A percentile compares a stretch with the other conserved stretches of the same genome.
These are phyloP conservation scores for Saccopteryx bilineata DNA, from an alignment of 2,113 vertebrate genomes.

Conservation along the genomic window DNA sequence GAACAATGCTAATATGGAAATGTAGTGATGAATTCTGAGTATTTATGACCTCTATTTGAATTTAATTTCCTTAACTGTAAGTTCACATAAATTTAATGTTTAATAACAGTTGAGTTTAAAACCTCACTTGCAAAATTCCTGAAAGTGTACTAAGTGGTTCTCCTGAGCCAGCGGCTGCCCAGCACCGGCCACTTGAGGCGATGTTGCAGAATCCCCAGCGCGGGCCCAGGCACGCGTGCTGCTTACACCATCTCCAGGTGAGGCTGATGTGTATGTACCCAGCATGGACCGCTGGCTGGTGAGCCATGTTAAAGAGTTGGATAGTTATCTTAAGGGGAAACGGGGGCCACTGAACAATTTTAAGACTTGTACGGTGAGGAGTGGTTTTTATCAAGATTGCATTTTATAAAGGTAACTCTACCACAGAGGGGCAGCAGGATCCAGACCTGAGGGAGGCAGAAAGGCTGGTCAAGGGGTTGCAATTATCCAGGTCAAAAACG, in stretches of 20 bases:
- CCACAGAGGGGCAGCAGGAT: background rate
- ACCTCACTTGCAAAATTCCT: background rate
- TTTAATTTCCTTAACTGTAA: background rate
- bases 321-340: background rate
- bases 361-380: background rate
- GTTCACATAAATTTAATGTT: conserved; percentile 13
- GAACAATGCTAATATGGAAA: background rate
- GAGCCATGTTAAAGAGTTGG: background rate
- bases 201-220: too few species aligned
- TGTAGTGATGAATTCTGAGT: background rate
- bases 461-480: background rate
- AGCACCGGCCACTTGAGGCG: accelerated
- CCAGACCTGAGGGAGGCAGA: background rate
- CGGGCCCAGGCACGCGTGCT: background rate
- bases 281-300: too few species aligned
- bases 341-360: background rate
- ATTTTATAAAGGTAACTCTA: background rate
- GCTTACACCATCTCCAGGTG: background rate
- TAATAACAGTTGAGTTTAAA: conserved; percentile 37
- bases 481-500: background rate
- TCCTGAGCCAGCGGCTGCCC: background rate
- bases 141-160: background rate
- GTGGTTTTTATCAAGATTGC: background rate
- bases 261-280: background rate
- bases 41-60: conserved; percentile 13